A percentile compares a stretch with the other conserved stretches of the same genome.
Evolutionary conservation across 2,888 invertebrate species (phyloP).

Genomic region (Sarcophaga variegata): DNA sequence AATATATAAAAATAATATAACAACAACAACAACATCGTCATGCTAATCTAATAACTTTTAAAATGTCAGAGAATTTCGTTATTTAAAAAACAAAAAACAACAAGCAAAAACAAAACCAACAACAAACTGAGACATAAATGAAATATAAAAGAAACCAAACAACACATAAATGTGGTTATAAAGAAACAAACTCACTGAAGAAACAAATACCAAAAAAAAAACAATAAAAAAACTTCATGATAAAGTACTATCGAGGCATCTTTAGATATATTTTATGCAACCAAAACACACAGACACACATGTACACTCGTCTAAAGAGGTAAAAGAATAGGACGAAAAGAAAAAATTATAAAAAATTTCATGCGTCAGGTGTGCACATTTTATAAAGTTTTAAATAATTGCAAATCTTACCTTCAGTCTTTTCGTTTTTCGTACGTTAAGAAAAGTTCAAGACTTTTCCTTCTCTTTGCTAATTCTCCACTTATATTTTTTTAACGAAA

Average conservation of each 20-base stretch:
- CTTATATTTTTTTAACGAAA: not conserved
- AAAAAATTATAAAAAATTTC: conserved; percentile 28
- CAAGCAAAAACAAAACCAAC: not conserved
- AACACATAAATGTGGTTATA: conserved; percentile 33
- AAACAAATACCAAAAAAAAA: conserved; percentile 6
- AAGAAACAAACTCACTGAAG: conserved; percentile 20
- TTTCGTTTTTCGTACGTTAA: not conserved
- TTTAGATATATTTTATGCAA: conserved; percentile 60
- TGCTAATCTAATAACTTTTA: conserved; percentile 70
- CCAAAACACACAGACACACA: conserved; percentile 14
- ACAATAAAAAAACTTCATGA: conserved; percentile 39
- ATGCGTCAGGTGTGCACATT: conserved; percentile 69
- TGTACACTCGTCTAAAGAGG: not conserved
- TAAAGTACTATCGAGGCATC: conserved; percentile 54
- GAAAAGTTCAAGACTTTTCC: conserved; percentile 16
- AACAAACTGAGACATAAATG: conserved; percentile 3
- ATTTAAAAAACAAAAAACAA: conserved; percentile 51
- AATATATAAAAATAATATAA: conserved; percentile 17
- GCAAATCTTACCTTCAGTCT: conserved; percentile 15
- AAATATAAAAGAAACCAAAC: conserved; percentile 47
- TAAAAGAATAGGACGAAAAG: not conserved
- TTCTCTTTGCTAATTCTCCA: not conserved
- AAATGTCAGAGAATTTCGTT: conserved; percentile 66
- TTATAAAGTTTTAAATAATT: conserved; percentile 68
- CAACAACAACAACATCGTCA: conserved; percentile 43